Percentiles rank a stretch among this genome's conserved stretches.
Conservation (phyloP, 1,140 invertebrate species). For the Reticulitermes speratus region DNA sequence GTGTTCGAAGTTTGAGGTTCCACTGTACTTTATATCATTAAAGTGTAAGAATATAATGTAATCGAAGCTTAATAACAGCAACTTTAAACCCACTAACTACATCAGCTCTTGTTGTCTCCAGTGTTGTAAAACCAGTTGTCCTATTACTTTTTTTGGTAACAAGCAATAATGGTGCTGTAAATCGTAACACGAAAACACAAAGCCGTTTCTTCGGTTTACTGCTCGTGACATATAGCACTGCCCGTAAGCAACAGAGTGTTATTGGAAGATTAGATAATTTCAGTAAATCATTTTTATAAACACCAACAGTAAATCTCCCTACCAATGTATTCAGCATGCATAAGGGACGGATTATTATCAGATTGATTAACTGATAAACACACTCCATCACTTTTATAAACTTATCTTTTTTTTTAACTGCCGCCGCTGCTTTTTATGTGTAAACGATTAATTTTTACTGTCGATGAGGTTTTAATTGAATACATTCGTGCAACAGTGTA, state of each 20-base stretch:
- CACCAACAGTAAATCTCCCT: background rate
- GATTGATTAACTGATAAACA: background rate
- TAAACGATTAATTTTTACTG: constrained; percentile 29
- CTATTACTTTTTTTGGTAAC: background rate
- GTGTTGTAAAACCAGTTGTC: background rate
- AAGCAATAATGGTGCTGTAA: background rate
- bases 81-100: background rate
- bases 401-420: constrained; percentile 5
- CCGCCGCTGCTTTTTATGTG: background rate
- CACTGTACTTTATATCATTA: background rate
- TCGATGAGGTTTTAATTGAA: constrained; percentile 26
- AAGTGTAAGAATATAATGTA: background rate
- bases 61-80: background rate
- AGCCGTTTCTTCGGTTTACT: background rate
- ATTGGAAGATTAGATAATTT: background rate
- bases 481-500: background rate
- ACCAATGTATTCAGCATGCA: background rate
- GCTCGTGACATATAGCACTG: background rate
- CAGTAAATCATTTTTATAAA: constrained; percentile 7
- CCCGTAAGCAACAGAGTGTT: constrained; percentile 9
- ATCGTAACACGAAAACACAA: background rate
- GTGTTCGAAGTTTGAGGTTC: too few species aligned
- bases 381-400: constrained; percentile 2
- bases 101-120: background rate
- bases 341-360: background rate